phyloP scores from a whole-genome alignment of 2,888 invertebrate species.

The Drosophila maculinotata region DNA sequence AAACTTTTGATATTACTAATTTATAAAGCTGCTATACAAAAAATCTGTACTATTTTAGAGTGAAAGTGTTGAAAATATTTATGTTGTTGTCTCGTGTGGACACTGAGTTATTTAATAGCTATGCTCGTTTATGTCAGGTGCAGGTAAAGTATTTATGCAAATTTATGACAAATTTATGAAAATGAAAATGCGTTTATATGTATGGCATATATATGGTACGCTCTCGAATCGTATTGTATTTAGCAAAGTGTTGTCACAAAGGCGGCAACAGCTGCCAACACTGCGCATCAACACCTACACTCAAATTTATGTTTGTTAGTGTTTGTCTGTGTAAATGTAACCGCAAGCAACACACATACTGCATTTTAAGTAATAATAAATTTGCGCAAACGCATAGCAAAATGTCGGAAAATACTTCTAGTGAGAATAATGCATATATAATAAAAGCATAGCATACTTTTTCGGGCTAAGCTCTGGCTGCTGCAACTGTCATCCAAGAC shows the following conservation, averaged over 20 bases:
- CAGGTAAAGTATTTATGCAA: conserved; percentile 60
- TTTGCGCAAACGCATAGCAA: conserved; percentile 30
- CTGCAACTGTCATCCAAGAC: conserved; percentile 33
- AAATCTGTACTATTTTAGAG: not conserved
- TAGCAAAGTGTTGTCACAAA: conserved; percentile 66
- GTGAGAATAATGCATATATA: conserved; percentile 16
- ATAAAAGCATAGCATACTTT: conserved; percentile 36
- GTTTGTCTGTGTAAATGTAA: conserved; percentile 18
- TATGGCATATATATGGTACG: conserved; percentile 5
- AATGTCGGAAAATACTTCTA: conserved; percentile 27
- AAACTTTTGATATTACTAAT: too few relatives aligned
- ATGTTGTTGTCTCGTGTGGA: not conserved
- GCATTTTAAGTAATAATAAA: conserved; percentile 63
- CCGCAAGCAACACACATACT: conserved; percentile 38
- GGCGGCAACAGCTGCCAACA: conserved; percentile 78
- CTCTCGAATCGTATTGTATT: conserved; percentile 37
- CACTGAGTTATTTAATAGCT: conserved; percentile 10
- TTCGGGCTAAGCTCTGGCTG: conserved; percentile 10
- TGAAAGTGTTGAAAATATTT: conserved; percentile 9
- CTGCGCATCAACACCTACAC: conserved; percentile 71
- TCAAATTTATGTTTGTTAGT: conserved; percentile 14
- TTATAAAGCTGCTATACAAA: too few relatives aligned
- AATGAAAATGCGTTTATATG: conserved; percentile 46
- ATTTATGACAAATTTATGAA: conserved; percentile 71
- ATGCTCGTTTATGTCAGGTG: conserved; percentile 13